Evolutionary conservation across 2,113 vertebrate species (phyloP).

Genomic region (Galeopterus variegatus): DNA sequence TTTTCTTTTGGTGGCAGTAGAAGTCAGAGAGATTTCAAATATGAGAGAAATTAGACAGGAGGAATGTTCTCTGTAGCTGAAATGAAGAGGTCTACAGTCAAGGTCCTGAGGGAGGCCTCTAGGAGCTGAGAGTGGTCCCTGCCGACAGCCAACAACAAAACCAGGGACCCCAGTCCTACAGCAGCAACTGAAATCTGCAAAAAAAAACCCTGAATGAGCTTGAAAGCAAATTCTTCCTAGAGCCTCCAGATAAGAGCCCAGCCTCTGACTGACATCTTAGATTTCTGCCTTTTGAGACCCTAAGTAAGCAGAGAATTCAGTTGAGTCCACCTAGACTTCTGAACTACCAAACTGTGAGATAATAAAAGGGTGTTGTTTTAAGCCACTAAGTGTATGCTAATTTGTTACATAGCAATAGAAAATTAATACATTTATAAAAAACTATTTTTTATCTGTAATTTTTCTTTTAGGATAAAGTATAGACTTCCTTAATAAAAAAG

Average conservation of each 20-base stretch:
- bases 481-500: conserved; percentile 8
- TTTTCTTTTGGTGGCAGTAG: not conserved
- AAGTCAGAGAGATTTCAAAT: conserved; percentile 28
- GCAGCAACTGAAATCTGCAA: not conserved
- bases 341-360: not conserved
- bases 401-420: conserved; percentile 22
- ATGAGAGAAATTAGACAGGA: not conserved
- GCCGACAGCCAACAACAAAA: not conserved
- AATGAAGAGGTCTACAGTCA: not conserved
- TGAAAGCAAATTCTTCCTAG: not conserved
- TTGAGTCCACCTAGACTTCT: not conserved
- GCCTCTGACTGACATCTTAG: not conserved
- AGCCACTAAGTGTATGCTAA: conserved; percentile 12
- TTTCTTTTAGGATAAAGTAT: not conserved
- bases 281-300: not conserved
- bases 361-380: conserved; percentile 13
- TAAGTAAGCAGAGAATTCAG: not conserved
- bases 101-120: not conserved
- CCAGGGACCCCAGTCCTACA: not conserved
- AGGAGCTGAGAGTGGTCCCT: not conserved
- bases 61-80: not conserved
- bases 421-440: conserved; percentile 2
- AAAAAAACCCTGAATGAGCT: not conserved
- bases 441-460: conserved; percentile 49
- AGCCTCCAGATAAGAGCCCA: not conserved